These are phyloP conservation scores for Lathronympha strigana DNA, from an alignment of 2,888 invertebrate genomes.

Conservation along the genomic window DNA sequence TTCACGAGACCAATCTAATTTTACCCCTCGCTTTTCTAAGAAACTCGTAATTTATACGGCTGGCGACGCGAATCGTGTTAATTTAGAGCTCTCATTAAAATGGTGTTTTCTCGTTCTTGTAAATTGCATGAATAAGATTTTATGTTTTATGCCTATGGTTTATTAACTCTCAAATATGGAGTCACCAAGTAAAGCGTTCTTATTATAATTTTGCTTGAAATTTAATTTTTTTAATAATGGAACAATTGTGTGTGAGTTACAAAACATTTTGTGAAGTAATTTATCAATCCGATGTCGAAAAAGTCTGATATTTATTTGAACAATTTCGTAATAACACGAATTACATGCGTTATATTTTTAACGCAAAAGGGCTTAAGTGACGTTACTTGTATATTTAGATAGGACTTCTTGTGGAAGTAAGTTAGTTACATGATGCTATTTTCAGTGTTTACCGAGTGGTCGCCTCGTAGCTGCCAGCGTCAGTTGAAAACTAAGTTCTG, in stretches of 20 bases:
- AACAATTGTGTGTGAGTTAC: neutral
- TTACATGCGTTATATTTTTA: slow-evolving; percentile 2
- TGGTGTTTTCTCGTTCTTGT: slow-evolving; percentile 27
- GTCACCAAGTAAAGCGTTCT: slow-evolving; percentile 6
- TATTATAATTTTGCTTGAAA: neutral
- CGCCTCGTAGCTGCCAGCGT: neutral
- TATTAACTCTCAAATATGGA: slow-evolving; percentile 36
- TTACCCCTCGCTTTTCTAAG: slow-evolving; percentile 30
- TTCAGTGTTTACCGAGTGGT: neutral
- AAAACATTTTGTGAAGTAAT: slow-evolving; percentile 6
- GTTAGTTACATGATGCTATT: slow-evolving; percentile 38
- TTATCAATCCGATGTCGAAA: slow-evolving; percentile 11
- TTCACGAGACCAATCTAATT: slow-evolving; percentile 38
- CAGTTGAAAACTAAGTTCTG: no score
- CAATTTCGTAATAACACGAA: slow-evolving; percentile 29
- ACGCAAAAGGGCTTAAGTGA: neutral
- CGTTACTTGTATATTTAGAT: neutral
- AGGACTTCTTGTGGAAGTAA: slow-evolving; percentile 48
- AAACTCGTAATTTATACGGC: slow-evolving; percentile 26
- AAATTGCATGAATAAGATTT: slow-evolving; percentile 40
- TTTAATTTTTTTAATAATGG: neutral
- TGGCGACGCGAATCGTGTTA: slow-evolving; percentile 27
- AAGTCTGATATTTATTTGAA: slow-evolving; percentile 20
- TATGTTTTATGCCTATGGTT: slow-evolving; percentile 37
- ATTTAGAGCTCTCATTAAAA: slow-evolving; percentile 33